Evolutionary conservation across 2,888 invertebrate species (phyloP).

Genomic region (Branchipolynoe longqiensis): DNA sequence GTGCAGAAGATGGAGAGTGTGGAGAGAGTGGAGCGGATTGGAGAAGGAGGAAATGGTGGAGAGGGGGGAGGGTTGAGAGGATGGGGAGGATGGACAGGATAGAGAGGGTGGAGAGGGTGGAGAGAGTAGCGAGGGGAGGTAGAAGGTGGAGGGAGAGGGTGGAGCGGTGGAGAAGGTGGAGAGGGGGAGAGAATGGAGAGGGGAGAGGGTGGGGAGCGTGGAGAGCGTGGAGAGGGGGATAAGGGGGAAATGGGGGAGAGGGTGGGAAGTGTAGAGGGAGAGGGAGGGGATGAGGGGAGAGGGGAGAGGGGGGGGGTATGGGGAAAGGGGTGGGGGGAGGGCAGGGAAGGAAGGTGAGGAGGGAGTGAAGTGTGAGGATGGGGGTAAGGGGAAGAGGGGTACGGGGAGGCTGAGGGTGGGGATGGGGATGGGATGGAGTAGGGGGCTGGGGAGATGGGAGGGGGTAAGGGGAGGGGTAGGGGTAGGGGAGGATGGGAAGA

Average conservation of each 20-base stretch:
- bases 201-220: no score
- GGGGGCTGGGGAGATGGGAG: not conserved
- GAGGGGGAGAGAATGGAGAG: no score
- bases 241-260: not conserved
- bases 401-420: not conserved
- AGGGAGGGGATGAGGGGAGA: not conserved
- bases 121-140: no score
- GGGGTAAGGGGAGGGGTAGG: not conserved
- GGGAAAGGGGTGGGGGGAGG: not conserved
- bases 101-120: no score
- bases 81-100: no score
- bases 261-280: not conserved
- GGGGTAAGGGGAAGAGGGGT: not conserved
- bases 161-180: no score
- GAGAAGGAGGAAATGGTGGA: no score
- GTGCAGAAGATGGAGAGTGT: no score
- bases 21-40: no score
- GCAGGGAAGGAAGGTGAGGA: not conserved
- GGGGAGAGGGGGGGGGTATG: not conserved
- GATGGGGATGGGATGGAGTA: not conserved
- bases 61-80: no score
- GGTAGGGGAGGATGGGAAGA: not conserved
- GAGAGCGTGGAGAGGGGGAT: not conserved
- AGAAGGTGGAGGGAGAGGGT: no score
- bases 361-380: not conserved